Percentiles rank a stretch among this genome's conserved stretches.
Evolutionary conservation across 2,113 vertebrate species (phyloP).

Genomic region (Ictalurus furcatus): DNA sequence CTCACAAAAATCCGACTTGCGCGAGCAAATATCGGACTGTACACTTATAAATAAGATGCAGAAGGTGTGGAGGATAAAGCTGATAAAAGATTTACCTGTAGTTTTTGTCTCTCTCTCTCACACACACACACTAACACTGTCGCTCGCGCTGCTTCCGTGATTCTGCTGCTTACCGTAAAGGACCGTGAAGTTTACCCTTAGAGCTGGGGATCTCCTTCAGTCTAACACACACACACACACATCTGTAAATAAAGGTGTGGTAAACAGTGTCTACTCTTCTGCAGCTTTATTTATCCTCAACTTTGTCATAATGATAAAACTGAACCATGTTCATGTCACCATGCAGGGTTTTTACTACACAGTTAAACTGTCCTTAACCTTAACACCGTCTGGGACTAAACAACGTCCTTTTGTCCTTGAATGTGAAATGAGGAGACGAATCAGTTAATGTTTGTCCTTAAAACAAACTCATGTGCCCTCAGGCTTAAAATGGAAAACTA

Average conservation of each 20-base stretch:
- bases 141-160: background rate
- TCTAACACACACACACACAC: background rate
- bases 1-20: background rate
- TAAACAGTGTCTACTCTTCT: background rate
- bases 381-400: background rate
- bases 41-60: background rate
- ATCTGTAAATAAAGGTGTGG: conserved; percentile 2
- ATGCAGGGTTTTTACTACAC: background rate
- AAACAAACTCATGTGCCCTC: background rate
- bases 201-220: background rate
- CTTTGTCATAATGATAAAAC: background rate
- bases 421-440: background rate
- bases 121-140: no score
- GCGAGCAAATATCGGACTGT: background rate
- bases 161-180: background rate
- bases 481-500: background rate
- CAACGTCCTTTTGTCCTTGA: background rate
- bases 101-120: background rate
- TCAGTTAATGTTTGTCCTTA: background rate
- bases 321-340: background rate
- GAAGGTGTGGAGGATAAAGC: background rate
- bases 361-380: background rate
- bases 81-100: background rate
- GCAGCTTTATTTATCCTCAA: background rate
- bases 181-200: background rate